Percentiles rank a stretch among this genome's conserved stretches.
Evolutionary conservation across 2,113 vertebrate species (phyloP).

Genomic region (Brienomyrus longianalis): DNA sequence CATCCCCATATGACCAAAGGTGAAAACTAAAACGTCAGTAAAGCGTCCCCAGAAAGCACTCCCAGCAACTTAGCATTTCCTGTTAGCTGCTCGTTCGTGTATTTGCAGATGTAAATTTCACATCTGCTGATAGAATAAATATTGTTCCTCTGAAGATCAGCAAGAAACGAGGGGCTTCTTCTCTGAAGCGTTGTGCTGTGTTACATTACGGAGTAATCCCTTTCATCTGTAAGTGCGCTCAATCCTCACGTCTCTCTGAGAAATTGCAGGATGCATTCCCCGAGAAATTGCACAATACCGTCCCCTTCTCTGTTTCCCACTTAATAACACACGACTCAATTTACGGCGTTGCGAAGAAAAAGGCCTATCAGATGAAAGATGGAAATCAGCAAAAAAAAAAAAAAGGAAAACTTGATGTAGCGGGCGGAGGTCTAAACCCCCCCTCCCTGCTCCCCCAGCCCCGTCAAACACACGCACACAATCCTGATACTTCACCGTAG

Average conservation of each 20-base stretch:
- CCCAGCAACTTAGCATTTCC: neutral
- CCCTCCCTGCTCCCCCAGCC: too few relatives aligned
- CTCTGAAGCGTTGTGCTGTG: neutral
- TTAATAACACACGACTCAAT: conserved; percentile 10
- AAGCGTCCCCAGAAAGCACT: neutral
- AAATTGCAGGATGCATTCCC: neutral
- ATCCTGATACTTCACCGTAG: neutral
- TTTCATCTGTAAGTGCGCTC: neutral
- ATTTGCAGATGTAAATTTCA: neutral
- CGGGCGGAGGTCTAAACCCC: neutral
- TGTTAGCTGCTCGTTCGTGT: neutral
- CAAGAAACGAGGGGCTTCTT: neutral
- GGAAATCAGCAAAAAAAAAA: neutral
- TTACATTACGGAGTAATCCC: neutral
- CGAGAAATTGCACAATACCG: neutral
- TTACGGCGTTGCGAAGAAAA: neutral
- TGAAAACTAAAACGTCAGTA: neutral
- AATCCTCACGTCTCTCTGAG: neutral
- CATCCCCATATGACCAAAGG: neutral
- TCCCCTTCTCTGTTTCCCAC: neutral
- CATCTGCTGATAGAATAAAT: neutral
- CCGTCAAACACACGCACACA: neutral
- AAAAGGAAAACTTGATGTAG: neutral
- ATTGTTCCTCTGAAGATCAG: neutral
- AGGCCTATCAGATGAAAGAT: conserved; percentile 5